Percentiles rank a stretch among this genome's conserved stretches.
phyloP scores from a whole-genome alignment of 2,113 vertebrate species.

The Motacilla tschutschensis region DNA sequence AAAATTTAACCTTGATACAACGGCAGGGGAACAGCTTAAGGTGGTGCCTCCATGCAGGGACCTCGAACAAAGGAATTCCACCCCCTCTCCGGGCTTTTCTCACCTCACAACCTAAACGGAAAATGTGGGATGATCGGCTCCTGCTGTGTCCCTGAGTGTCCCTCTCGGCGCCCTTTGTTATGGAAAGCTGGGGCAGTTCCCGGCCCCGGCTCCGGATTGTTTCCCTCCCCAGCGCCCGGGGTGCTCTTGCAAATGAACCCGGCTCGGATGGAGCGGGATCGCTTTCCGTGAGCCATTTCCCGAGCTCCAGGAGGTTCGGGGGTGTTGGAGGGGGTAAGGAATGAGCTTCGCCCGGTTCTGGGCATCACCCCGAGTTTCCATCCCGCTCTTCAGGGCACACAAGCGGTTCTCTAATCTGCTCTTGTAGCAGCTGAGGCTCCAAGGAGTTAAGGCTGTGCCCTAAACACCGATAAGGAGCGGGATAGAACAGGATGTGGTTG shows the following conservation, averaged over 20 bases:
- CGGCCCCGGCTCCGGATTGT: background rate
- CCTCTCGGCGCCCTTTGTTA: background rate
- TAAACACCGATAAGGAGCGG: background rate
- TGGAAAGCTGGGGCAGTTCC: background rate
- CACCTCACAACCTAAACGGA: background rate
- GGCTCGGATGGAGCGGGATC: fast-evolving
- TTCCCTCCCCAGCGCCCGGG: fast-evolving
- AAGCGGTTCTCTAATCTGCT: fast-evolving
- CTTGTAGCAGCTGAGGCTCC: background rate
- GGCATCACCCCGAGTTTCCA: no score
- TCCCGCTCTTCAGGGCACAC: background rate
- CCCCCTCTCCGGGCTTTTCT: background rate
- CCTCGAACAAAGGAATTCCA: background rate
- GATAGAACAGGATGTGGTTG: background rate
- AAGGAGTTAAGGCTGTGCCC: background rate
- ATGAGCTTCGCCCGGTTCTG: background rate
- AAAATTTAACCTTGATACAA: background rate
- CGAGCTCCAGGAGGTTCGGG: background rate
- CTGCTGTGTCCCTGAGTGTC: background rate
- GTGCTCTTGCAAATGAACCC: background rate
- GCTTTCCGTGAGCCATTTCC: background rate
- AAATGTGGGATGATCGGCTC: background rate
- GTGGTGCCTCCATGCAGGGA: background rate
- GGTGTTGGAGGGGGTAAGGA: background rate
- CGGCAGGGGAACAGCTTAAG: background rate